Conservation (phyloP, 2,888 invertebrate species). For the Julus scanicus region DNA sequence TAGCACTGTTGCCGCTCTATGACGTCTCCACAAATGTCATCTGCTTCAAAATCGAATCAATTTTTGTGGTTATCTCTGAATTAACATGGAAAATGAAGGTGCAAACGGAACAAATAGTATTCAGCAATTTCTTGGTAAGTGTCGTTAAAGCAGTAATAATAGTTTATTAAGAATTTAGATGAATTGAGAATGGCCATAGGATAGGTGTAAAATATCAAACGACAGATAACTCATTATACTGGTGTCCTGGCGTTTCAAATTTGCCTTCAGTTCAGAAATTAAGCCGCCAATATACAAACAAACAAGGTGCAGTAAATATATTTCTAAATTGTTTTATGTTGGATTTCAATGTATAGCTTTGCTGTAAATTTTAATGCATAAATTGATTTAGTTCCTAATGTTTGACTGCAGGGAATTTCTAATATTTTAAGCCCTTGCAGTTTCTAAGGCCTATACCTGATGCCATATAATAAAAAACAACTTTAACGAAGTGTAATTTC, state of each 20-base stretch:
- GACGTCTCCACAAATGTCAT: neutral
- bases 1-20: neutral
- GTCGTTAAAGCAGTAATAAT: neutral
- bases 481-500: neutral
- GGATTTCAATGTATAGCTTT: no score
- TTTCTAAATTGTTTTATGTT: no score
- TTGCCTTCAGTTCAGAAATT: neutral
- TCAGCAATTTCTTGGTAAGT: neutral
- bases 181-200: neutral
- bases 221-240: constrained; percentile 6
- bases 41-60: neutral
- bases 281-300: no score
- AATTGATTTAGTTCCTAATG: no score
- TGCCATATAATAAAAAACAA: neutral
- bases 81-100: neutral
- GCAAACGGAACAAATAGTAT: neutral
- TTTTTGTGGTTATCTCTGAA: neutral
- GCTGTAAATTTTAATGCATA: no score
- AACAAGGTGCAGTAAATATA: no score
- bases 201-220: constrained; percentile 20
- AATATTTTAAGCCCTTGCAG: no score
- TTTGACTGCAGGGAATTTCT: no score
- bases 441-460: no score
- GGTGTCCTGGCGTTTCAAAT: neutral
- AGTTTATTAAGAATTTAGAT: no score